Percentiles rank a stretch among this genome's conserved stretches.
Evolutionary conservation across 2,888 invertebrate genomes (phyloP).

Genomic region (Hyalella azteca): DNA sequence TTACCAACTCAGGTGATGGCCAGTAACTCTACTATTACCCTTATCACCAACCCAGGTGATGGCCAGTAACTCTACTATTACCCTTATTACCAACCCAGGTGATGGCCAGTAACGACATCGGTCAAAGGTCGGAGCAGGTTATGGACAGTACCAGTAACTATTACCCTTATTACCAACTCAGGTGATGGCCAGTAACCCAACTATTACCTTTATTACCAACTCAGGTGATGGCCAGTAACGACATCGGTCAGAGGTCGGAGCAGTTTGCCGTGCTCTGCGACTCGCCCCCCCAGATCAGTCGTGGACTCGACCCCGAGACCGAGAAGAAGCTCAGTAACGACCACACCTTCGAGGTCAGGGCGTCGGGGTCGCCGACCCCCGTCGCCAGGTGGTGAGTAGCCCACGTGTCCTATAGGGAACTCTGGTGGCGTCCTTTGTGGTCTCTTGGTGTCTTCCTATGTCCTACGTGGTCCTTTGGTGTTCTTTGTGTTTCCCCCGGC

Average conservation of each 20-base stretch:
- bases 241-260: constrained; percentile 86
- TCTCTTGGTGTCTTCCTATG: no score
- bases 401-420: no score
- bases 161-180: no score
- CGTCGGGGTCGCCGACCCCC: constrained; percentile 42
- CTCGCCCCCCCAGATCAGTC: constrained; percentile 75
- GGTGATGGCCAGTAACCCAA: no score
- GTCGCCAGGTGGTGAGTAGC: constrained; percentile 43
- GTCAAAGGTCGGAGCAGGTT: constrained; percentile 90
- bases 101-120: constrained; percentile 69
- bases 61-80: no score
- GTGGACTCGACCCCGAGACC: constrained; percentile 50
- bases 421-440: no score
- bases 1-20: no score
- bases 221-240: constrained; percentile 63
- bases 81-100: constrained; percentile 49
- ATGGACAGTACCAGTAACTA: no score
- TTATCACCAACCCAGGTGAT: no score
- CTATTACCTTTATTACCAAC: not conserved
- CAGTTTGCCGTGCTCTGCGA: constrained; percentile 87
- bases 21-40: no score
- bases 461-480: no score
- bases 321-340: constrained; percentile 50
- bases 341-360: constrained; percentile 47
- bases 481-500: not conserved